Conservation (phyloP, 2,797 vertebrate species). For the Champsocephalus esox region DNA sequence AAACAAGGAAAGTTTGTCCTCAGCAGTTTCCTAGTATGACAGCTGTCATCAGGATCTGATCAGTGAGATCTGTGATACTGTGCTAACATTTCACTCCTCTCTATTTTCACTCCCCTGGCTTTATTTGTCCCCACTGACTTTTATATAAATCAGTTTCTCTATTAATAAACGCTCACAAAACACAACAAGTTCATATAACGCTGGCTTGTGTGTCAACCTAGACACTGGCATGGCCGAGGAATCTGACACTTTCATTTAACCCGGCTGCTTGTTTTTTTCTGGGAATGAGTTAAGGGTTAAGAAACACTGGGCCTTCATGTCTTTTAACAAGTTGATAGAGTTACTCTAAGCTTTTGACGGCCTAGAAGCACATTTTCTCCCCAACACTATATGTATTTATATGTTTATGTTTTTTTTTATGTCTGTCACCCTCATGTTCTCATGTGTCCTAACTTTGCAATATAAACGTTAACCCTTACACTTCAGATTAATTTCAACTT, state of each 20-base stretch:
- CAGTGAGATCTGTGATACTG: constrained; percentile 58
- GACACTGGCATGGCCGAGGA: neutral
- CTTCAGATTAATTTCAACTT: neutral
- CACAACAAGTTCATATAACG: constrained; percentile 63
- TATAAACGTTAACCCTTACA: neutral
- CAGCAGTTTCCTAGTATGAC: constrained; percentile 56
- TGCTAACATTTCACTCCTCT: constrained; percentile 61
- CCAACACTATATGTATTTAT: neutral
- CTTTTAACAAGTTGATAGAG: constrained; percentile 55
- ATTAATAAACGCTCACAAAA: constrained; percentile 74
- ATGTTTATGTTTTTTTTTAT: constrained; percentile 8
- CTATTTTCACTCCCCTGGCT: constrained; percentile 61
- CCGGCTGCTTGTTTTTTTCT: constrained; percentile 53
- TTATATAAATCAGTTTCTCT: constrained; percentile 69
- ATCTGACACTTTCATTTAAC: constrained; percentile 55
- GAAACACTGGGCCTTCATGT: constrained; percentile 37
- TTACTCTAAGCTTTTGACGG: constrained; percentile 35
- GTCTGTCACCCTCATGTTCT: neutral
- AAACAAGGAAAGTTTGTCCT: constrained; percentile 45
- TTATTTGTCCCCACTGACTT: constrained; percentile 50
- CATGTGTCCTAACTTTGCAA: neutral
- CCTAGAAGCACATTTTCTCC: constrained; percentile 24
- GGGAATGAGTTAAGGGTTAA: constrained; percentile 32
- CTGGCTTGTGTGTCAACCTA: constrained; percentile 57
- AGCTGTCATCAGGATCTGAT: constrained; percentile 43